Evolutionary conservation across 2,888 invertebrate genomes (phyloP).

Genomic region (Phyllotreta striolata): DNA sequence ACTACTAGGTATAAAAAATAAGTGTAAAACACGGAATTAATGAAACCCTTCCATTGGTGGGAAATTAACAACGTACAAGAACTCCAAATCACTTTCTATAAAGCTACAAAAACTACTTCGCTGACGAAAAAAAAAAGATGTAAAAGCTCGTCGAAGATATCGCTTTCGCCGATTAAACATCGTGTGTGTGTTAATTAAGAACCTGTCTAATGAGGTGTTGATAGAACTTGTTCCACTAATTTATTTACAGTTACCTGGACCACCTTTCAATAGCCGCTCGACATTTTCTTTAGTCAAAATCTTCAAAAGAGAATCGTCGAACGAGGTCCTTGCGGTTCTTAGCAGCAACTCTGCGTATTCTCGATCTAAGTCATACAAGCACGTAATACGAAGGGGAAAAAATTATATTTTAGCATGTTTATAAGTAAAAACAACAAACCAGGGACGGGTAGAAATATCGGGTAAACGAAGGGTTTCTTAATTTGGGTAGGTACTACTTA

Average conservation of each 20-base stretch:
- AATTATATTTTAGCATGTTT: slow-evolving; percentile 7
- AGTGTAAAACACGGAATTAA: slow-evolving; percentile 1
- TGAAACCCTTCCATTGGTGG: slow-evolving; percentile 10
- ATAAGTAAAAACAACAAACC: slow-evolving; percentile 2
- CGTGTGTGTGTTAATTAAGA: slow-evolving; percentile 13
- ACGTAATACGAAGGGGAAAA: slow-evolving; percentile 24
- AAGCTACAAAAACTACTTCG: slow-evolving; percentile 14
- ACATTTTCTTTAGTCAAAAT: slow-evolving; percentile 46
- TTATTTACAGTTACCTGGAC: slow-evolving; percentile 32
- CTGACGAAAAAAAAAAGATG: neutral
- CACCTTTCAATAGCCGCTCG: slow-evolving; percentile 36
- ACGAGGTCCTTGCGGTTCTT: slow-evolving; percentile 51
- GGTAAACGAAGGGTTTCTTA: slow-evolving; percentile 16
- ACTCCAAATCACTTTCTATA: slow-evolving; percentile 9
- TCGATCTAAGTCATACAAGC: slow-evolving; percentile 49
- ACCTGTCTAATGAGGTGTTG: slow-evolving; percentile 45
- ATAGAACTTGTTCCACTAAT: slow-evolving; percentile 21
- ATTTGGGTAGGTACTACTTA: neutral
- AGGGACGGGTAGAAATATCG: neutral
- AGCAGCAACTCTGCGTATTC: slow-evolving; percentile 49
- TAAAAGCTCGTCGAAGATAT: slow-evolving; percentile 14
- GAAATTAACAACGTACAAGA: slow-evolving; percentile 1
- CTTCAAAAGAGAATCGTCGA: slow-evolving; percentile 51
- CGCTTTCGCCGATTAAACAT: slow-evolving; percentile 23
- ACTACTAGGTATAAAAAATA: neutral